Evolutionary conservation across 2,888 invertebrate species (phyloP), one percentile per base, ranked within the genome.

Genomic region (Cyclophora albipunctata): DNA sequence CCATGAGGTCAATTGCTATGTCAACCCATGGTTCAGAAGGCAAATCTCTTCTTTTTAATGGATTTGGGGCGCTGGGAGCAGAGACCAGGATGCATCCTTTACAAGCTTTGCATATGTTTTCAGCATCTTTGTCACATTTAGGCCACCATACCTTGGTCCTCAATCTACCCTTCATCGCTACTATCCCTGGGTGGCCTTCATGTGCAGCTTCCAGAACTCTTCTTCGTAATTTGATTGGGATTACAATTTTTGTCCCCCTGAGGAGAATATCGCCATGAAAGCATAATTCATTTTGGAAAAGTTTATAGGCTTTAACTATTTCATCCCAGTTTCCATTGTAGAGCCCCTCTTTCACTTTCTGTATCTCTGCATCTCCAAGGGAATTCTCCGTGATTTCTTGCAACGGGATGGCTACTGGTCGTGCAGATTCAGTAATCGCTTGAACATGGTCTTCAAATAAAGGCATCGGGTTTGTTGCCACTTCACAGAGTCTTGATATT

Each of bases 181-280:
- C 67, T 4, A 71, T 67, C 4, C 73, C 73, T 3, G 73, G 73
- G 44, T 78, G 75, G 0, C 71, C 71, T 48, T 72, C 64, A 45
- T 51, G 75, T 4, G 61, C 60, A 1, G 59, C 58, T 3, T 47
- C 48, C 20, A 42, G 20, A 42, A 42, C 42, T 42, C 5, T 20
- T 20, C 20, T n/a, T 20, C n/a, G n/a, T 20, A 42, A 20, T 42
- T 42, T 20, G 3, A 5, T n/a, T 3, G 42, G 42, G 5, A 42
- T 42, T 20, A 42, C 42, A 4, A 42, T n/a, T 20, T 5, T n/a
- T 3, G n/a, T 42, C 5, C 42, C 42, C 20, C 42, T n/a, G 3
- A 60, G 40, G 0, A 64, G 59, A 3, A 7, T 4, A 5, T 48
- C 40, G 0, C 60, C 65, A 33, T 60, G 51, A 7, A 68, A 65